Evolutionary conservation across 2,113 vertebrate genomes (phyloP), one percentile per base, ranked within the genome.

Genomic region (Microtus ochrogaster): DNA sequence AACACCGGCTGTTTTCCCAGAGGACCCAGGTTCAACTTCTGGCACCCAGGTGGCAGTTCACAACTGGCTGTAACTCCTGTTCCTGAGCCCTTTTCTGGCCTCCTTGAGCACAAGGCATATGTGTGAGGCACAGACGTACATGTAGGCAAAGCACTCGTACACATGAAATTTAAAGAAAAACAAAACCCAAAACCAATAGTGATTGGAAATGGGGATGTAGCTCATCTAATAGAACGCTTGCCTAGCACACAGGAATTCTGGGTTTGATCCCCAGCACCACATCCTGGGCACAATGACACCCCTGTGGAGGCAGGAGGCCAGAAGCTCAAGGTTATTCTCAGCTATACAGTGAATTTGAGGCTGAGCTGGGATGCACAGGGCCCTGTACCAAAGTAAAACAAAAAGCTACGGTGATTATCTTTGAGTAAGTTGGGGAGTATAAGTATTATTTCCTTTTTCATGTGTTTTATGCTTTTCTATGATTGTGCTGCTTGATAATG

Each of bases 401-500:
- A 66, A 63, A 65, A 30, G 26, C n/a, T 36, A 68, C 5, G 2
- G 30, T 2, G 44, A 74, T 79, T 74, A 33, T 66, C 78, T 92
- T 76, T 72, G 49, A 86, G 6, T 74, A 36, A 58, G n/a, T 44
- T 66, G 41, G 47, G 83, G 30, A 83, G 36, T 84, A 28, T 74
- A 90, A 86, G 17, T 52, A 36, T 5, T 21, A 63, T 70, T 65
- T 8, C 30, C 36, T 82, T 91, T 94, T 86, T 63, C 30, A 79
- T 84, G 5, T 90, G 79, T 65, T 96, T 95, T 76, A 78, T 44
- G 90, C 17, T 89, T 92, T 92, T 61, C 49, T 85, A 3, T 87
- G 81, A 79, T 58, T 24, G 0, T 81, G 39, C 47, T 22, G 17
- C 72, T 96, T 87, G 68, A 70, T 68, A 77, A 47, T 63, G 41